phyloP scores from a whole-genome alignment of 1,140 invertebrate species.

The Halyomorpha halys region DNA sequence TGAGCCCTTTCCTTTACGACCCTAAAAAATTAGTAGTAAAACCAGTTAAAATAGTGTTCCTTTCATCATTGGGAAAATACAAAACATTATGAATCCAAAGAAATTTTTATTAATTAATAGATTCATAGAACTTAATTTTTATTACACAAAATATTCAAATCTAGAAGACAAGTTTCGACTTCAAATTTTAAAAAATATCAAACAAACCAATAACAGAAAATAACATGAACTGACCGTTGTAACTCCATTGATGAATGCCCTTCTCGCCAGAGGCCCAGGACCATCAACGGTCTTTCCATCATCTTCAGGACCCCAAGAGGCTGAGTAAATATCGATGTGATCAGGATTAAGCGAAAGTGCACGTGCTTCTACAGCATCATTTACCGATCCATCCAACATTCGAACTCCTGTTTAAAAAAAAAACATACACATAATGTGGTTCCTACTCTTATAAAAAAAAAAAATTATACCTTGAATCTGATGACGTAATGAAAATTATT shows the following conservation, averaged over 20 bases:
- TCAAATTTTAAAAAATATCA: too few species aligned
- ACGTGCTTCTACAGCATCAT: conserved; percentile 88
- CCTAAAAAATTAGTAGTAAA: conserved; percentile 52
- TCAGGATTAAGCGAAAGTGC: conserved; percentile 83
- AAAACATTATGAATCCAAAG: too few species aligned
- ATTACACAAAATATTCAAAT: too few species aligned
- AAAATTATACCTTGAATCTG: too few species aligned
- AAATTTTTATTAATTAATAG: too few species aligned
- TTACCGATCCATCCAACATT: conserved; percentile 92
- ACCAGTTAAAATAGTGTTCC: too few species aligned
- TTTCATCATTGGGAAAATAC: too few species aligned
- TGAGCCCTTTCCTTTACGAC: conserved; percentile 89
- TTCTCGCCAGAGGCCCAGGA: conserved; percentile 88
- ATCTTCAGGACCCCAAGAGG: conserved; percentile 93
- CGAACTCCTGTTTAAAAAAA: conserved; percentile 53
- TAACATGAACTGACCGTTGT: conserved; percentile 48
- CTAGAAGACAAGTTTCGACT: too few species aligned
- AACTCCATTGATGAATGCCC: conserved; percentile 93
- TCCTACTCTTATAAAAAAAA: too few species aligned
- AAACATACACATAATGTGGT: neutral
- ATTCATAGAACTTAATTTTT: too few species aligned
- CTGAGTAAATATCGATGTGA: conserved; percentile 92
- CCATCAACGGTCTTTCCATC: conserved; percentile 98
- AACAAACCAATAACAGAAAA: too few species aligned
- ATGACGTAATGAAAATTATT: too few species aligned